Percentiles rank a stretch among this genome's conserved stretches.
phyloP scores from a whole-genome alignment of 2,888 invertebrate genomes.

The Trichogramma evanescens region DNA sequence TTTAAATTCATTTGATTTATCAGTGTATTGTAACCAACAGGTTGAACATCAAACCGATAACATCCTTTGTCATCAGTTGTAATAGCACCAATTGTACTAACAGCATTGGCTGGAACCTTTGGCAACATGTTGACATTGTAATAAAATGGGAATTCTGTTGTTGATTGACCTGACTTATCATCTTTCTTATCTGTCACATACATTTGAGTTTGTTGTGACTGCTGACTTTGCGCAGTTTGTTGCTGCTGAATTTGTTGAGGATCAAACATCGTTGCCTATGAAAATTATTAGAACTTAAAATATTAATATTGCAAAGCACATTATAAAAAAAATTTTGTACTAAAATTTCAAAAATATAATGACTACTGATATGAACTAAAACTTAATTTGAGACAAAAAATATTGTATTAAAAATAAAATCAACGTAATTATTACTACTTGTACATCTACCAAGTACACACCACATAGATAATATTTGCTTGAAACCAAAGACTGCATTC shows the following conservation, averaged over 20 bases:
- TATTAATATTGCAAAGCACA: too few species aligned
- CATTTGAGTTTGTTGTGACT: conserved; percentile 43
- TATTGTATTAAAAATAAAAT: too few species aligned
- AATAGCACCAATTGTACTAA: conserved; percentile 46
- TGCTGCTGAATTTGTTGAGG: conserved; percentile 59
- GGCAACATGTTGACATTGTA: conserved; percentile 52
- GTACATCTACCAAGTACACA: too few species aligned
- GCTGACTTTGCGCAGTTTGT: conserved; percentile 56
- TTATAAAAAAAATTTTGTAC: too few species aligned
- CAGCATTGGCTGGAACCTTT: conserved; percentile 46
- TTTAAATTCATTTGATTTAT: conserved; percentile 77
- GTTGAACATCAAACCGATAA: conserved; percentile 50
- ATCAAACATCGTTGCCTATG: conserved; percentile 40
- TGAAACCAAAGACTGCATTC: too few species aligned
- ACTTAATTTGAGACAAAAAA: too few species aligned
- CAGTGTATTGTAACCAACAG: conserved; percentile 70
- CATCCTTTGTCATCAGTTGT: conserved; percentile 49
- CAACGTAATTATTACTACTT: too few species aligned
- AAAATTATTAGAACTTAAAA: too few species aligned
- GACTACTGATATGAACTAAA: too few species aligned
- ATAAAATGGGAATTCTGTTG: conserved; percentile 49
- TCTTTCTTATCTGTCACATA: conserved; percentile 44
- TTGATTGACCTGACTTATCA: conserved; percentile 41
- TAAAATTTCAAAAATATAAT: too few species aligned
- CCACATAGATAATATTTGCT: too few species aligned